These are phyloP conservation scores for Lycaon pictus DNA, from an alignment of 2,113 vertebrate genomes.

Conservation along the genomic window DNA sequence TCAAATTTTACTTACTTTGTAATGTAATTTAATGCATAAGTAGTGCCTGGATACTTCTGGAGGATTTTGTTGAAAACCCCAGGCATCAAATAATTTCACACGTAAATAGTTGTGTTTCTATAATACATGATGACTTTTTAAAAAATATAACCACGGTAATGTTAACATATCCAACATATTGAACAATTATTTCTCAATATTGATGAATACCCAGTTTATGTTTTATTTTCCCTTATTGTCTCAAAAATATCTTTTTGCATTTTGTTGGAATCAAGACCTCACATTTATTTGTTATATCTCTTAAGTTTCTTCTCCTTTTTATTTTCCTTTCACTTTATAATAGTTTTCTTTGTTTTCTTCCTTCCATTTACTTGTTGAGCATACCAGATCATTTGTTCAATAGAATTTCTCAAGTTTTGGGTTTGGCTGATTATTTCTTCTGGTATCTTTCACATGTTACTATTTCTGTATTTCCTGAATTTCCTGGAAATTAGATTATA, in stretches of 20 bases:
- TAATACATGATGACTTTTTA: background rate
- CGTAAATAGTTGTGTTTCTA: background rate
- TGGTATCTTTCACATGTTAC: background rate
- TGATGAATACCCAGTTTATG: background rate
- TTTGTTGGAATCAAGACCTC: background rate
- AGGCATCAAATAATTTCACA: slow-evolving; percentile 47
- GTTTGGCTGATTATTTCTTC: background rate
- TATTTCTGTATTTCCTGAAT: background rate
- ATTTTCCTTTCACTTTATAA: background rate
- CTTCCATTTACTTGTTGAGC: slow-evolving; percentile 24
- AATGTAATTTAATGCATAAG: slow-evolving; percentile 28
- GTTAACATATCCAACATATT: background rate
- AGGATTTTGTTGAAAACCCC: slow-evolving; percentile 10
- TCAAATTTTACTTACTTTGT: slow-evolving; percentile 15
- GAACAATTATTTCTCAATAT: slow-evolving; percentile 22
- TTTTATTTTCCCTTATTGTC: background rate
- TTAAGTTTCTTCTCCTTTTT: background rate
- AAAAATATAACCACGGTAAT: background rate
- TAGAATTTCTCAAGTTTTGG: slow-evolving; percentile 8
- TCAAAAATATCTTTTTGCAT: slow-evolving; percentile 30
- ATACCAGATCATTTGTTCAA: background rate
- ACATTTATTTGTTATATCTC: background rate
- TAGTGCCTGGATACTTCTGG: slow-evolving; percentile 13
- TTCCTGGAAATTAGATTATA: background rate
- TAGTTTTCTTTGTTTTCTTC: background rate